Percentiles rank a stretch among this genome's conserved stretches.
phyloP scores from a whole-genome alignment of 2,888 invertebrate species.

The Metellina segmentata region DNA sequence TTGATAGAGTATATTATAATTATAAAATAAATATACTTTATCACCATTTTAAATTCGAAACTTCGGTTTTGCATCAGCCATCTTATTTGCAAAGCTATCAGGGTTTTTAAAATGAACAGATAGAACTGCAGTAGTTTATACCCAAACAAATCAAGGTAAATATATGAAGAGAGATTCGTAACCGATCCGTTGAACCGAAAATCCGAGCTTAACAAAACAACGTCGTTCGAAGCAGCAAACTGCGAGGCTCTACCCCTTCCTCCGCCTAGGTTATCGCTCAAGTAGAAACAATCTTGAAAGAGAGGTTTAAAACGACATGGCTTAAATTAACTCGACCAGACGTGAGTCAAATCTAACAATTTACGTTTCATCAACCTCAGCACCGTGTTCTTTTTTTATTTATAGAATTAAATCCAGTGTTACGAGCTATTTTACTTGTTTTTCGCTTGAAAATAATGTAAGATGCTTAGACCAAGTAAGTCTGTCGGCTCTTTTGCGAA shows the following conservation, averaged over 20 bases:
- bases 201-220: not conserved
- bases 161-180: too few species aligned
- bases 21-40: too few species aligned
- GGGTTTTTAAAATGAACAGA: too few species aligned
- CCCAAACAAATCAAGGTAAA: too few species aligned
- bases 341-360: constrained; percentile 36
- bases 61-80: too few species aligned
- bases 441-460: not conserved
- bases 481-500: too few species aligned
- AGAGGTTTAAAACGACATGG: constrained; percentile 24
- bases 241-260: not conserved
- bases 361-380: constrained; percentile 45
- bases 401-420: constrained; percentile 26
- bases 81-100: too few species aligned
- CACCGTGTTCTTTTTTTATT: constrained; percentile 18
- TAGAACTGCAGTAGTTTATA: too few species aligned
- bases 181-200: not conserved
- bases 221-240: too few species aligned
- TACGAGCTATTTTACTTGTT: not conserved
- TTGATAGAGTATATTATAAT: too few species aligned
- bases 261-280: not conserved
- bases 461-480: too few species aligned
- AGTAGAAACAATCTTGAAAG: constrained; percentile 24
- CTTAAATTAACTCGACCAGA: constrained; percentile 33
- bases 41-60: too few species aligned